phyloP scores from a whole-genome alignment of 1,140 invertebrate genomes.

The Drosophila prosaltans region DNA sequence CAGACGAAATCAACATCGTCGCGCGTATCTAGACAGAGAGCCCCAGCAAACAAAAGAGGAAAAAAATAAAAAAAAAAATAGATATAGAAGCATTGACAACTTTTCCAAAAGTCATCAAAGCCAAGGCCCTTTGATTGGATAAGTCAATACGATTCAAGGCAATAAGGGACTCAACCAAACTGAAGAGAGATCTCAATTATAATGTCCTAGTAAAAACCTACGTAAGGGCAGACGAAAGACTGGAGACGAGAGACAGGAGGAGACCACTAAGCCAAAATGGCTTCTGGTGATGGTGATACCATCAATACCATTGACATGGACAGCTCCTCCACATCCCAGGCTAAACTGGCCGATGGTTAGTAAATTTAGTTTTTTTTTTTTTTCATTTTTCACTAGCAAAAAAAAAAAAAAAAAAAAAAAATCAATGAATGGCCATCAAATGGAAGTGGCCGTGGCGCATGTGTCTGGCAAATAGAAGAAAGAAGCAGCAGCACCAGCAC shows the following conservation, averaged over 20 bases:
- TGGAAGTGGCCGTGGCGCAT: conserved; percentile 77
- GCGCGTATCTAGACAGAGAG: conserved; percentile 49
- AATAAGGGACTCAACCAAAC: conserved; percentile 14
- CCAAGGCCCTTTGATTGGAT: conserved; percentile 59
- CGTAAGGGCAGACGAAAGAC: conserved; percentile 12
- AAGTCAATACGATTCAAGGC: conserved; percentile 30
- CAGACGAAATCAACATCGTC: conserved; percentile 68
- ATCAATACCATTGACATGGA: conserved; percentile 87
- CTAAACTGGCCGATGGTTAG: conserved; percentile 78
- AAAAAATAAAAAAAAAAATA: neutral
- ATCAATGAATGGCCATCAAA: conserved; percentile 74
- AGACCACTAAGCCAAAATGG: conserved; percentile 83
- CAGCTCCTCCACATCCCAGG: conserved; percentile 75
- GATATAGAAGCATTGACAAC: conserved; percentile 25
- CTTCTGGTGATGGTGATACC: conserved; percentile 87
- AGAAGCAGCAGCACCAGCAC: conserved; percentile 27
- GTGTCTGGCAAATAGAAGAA: conserved; percentile 55
- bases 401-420: conserved; percentile 54
- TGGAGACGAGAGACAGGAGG: conserved; percentile 36
- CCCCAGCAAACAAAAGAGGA: conserved; percentile 13
- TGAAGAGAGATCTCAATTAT: conserved; percentile 11
- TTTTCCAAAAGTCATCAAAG: conserved; percentile 24
- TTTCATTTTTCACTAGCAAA: conserved; percentile 20
- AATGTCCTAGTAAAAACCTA: conserved; percentile 52
- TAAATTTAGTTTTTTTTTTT: conserved; percentile 33